Evolutionary conservation across 2,888 invertebrate species (phyloP).

Genomic region (Gonocerus acuteangulatus): DNA sequence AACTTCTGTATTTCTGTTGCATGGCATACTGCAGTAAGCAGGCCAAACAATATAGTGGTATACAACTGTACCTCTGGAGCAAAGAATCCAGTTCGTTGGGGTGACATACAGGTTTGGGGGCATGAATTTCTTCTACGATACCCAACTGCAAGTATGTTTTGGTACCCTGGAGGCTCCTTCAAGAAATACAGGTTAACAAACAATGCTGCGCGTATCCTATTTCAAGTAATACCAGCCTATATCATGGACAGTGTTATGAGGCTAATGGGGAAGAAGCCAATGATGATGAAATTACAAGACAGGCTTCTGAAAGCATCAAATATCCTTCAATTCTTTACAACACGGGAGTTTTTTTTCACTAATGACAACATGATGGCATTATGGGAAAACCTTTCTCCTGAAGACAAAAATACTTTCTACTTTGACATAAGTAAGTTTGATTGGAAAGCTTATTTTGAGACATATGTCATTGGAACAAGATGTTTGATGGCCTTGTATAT

Average conservation of each 20-base stretch:
- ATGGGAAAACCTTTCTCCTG: slow-evolving; percentile 41
- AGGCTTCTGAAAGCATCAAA: slow-evolving; percentile 47
- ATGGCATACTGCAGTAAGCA: slow-evolving; percentile 47
- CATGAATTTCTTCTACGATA: slow-evolving; percentile 43
- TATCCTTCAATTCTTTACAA: slow-evolving; percentile 51
- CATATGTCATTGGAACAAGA: slow-evolving; percentile 49
- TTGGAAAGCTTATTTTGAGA: slow-evolving; percentile 49
- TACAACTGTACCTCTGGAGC: slow-evolving; percentile 56
- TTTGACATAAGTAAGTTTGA: slow-evolving; percentile 47
- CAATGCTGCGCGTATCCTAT: slow-evolving; percentile 47
- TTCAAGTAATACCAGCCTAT: slow-evolving; percentile 53
- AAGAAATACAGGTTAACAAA: slow-evolving; percentile 45
- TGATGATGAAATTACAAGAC: slow-evolving; percentile 48
- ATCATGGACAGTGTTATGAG: slow-evolving; percentile 47
- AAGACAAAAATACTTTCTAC: slow-evolving; percentile 45
- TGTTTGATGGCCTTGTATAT: too few relatives aligned
- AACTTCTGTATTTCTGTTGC: slow-evolving; percentile 49
- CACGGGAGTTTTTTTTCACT: slow-evolving; percentile 48
- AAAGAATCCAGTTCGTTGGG: slow-evolving; percentile 54
- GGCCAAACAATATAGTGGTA: slow-evolving; percentile 45
- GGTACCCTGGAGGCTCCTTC: slow-evolving; percentile 46
- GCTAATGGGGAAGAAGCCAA: slow-evolving; percentile 49
- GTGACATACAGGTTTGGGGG: slow-evolving; percentile 44
- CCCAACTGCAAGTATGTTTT: slow-evolving; percentile 49
- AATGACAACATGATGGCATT: slow-evolving; percentile 44